These are phyloP conservation scores for Heliconius ethilla DNA, from an alignment of 2,888 invertebrate genomes.

Conservation along the genomic window DNA sequence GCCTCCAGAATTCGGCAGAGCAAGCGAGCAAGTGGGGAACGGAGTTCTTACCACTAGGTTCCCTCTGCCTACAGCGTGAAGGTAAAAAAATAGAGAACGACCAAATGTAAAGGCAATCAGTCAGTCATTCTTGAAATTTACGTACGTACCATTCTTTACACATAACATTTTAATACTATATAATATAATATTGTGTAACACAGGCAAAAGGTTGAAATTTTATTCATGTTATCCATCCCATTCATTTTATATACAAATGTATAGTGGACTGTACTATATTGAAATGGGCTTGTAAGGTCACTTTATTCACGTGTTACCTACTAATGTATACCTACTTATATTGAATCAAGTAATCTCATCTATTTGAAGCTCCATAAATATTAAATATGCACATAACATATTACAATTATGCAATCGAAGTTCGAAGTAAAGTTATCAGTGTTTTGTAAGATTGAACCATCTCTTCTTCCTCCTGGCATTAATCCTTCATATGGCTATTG, in stretches of 20 bases:
- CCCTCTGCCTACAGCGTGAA: too few relatives aligned
- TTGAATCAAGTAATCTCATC: constrained; percentile 51
- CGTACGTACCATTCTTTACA: too few relatives aligned
- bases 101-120: too few relatives aligned
- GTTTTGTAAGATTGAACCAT: too few relatives aligned
- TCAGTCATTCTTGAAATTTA: background rate
- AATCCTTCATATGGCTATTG: too few relatives aligned
- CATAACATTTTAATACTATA: background rate
- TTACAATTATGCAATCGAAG: constrained; percentile 24
- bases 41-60: too few relatives aligned
- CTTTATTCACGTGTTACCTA: constrained; percentile 62
- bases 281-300: constrained; percentile 76
- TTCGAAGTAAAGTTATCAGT: background rate
- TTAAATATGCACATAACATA: constrained; percentile 27
- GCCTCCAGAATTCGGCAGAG: too few relatives aligned
- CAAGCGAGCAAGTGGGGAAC: too few relatives aligned
- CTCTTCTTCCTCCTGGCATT: too few relatives aligned
- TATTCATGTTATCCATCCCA: constrained; percentile 60
- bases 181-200: background rate
- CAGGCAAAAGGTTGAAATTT: constrained; percentile 20
- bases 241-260: constrained; percentile 59
- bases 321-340: constrained; percentile 53
- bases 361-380: constrained; percentile 42
- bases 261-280: constrained; percentile 62
- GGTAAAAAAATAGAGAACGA: background rate